Evolutionary conservation across 2,888 invertebrate species (phyloP), one percentile per base, ranked within the genome.

Genomic region (Phyllotreta cruciferae): DNA sequence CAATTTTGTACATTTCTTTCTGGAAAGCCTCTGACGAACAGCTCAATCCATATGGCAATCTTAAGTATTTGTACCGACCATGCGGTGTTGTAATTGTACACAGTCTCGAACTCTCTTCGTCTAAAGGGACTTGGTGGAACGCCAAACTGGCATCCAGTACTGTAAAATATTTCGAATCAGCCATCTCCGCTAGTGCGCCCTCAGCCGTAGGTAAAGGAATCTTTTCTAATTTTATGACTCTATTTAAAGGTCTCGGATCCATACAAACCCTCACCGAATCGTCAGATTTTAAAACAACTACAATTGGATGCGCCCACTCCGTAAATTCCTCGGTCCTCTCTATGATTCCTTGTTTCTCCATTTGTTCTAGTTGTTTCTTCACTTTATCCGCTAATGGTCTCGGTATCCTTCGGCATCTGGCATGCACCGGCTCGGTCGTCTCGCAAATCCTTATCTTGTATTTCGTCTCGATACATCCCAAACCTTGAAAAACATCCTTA

Each of bases 191-290:
- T 10, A 39, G 7, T 41, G 47, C 10, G 37, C 52, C 35, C 34
- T 50, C 35, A n/a, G n/a, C n/a, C n/a, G n/a, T n/a, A n/a, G n/a
- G n/a, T n/a, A n/a, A n/a, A n/a, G n/a, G n/a, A n/a, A n/a, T n/a
- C n/a, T n/a, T n/a, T n/a, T n/a, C n/a, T n/a, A n/a, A n/a, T n/a
- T n/a, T n/a, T n/a, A n/a, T 58, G 34, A 52, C 34, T 50, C 42
- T 58, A 50, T 58, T 58, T 50, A 50, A 52, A 6, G 58, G 58
- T 37, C 58, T 49, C 9, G 58, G 58, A 24, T 50, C 52, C 58
- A 58, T 58, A 24, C 58, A 58, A 11, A 52, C 6, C n/a, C n/a
- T n/a, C n/a, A n/a, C n/a, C n/a, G n/a, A n/a, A n/a, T 37, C 57
- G 14, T 14, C 57, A 9, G 47, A 9, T 14, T 57, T 49, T 36